Evolutionary conservation across 2,797 vertebrate genomes (phyloP), one percentile per base, ranked within the genome.

Genomic region (Scarus forsteni): DNA sequence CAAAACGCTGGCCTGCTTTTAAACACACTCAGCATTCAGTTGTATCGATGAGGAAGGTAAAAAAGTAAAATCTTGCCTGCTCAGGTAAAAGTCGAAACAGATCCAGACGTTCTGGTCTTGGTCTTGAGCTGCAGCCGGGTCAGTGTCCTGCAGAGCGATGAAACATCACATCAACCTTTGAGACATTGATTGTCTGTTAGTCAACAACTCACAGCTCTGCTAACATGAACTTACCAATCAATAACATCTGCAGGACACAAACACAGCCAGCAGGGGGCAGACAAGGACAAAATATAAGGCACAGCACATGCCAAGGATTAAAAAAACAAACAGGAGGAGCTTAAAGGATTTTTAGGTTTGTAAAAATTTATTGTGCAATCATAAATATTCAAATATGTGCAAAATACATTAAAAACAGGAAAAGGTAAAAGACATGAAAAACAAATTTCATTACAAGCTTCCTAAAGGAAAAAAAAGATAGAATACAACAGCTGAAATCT

Each of bases 161-260:
- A 60, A 50, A 67, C 75, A 27, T 75, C 80, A 80, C 10, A 8
- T 15, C 70, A 69, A 95, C 92, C 94, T 94, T 95, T 94, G 93
- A 90, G 84, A 84, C 91, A 89, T 94, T 76, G 92, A 95, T 91
- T 65, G 34, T 43, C 66, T 45, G 73, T 48, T 27, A 3, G 70
- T 80, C 64, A 85, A 58, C 73, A 72, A 18, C 40, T 64, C 63
- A 52, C 73, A 70, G 36, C 40, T 64, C 66, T 57, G 49, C 35
- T 59, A 72, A 57, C 60, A 60, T 16, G 60, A 54, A 3, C 16
- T 18, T 18, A 6, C 3, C 0, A 38, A 68, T 66, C 64, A 51
- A 57, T 55, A 48, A 49, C 19, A 9, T 53, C 55, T 39, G 64
- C 51, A 56, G 63, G 5, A 19, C 3, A 0, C 0, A 2, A 36